Base-by-base conservation (phyloP, 64 coral and sea anemone genomes). In the Stylophora pistillata region DNA sequence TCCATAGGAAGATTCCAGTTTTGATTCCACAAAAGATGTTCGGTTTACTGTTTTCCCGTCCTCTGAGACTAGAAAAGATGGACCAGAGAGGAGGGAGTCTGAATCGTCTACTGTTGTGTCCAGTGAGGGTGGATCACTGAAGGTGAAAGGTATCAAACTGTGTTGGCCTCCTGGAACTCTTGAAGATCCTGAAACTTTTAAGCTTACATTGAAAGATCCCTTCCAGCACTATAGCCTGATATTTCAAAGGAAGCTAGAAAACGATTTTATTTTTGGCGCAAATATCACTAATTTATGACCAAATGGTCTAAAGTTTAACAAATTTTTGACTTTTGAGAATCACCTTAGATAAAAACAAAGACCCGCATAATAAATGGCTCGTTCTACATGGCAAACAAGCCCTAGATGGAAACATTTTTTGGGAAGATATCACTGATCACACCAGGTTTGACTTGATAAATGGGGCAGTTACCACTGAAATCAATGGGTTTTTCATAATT, bases 231-330 rank as follows among this genome's bases (percentile, higher is more conserved):
- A 17, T 17, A 29, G 78, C 5, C 53, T 79, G 2, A 29, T 89
- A 34, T 15, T 81, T 17, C 63, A 79, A 23, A 53, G 23, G 14
- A 53, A 41, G 3, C 88, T 89, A 1, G 56, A 58, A 72, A 89
- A 89, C 6, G 76, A 81, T 28, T 47, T 89, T 0, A 79, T 15
- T 20, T 80, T 80, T 56, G 74, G 41, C 26, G 52, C 76, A 29
- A 61, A 76, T 14, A 70, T 89, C 0, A 58, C 80, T 27, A 89
- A 72, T 15, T 74, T 79, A 17, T 61, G 80, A 66, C 88, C 88
- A 0, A 68, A 56, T 72, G 88, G 88, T n/a, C 53, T 71, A 3
- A 14, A 0, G 5, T 89, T 89, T 28, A 23, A 53, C 29, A 58
- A 30, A 12, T 63, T 33, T 54, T 76, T 57, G 16, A 53, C n/a